Base-by-base conservation (phyloP, 1,140 invertebrate species). In the Cyclargus thomasi region DNA sequence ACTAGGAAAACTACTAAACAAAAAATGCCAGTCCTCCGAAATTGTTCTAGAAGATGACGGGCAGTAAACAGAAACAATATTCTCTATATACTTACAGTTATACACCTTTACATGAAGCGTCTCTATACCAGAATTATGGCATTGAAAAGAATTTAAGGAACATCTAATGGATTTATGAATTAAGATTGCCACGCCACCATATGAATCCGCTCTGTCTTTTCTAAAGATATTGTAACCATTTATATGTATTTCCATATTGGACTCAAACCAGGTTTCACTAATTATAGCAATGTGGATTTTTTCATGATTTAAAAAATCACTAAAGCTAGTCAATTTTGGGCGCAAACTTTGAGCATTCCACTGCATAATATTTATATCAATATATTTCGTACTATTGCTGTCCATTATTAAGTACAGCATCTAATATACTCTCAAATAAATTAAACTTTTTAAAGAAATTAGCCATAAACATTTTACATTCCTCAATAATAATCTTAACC, bases 331-430 rank as follows among this genome's bases (percentile, higher is more conserved):
- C 22, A 36, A 16, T 53, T 72, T 70, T 18, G 53, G 53, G 14
- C 53, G 36, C n/a, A 70, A 2, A 36, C 71, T 72, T 11, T 69
- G 71, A 5, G 71, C 21, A 63, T 70, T 72, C 68, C 68, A 70
- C 18, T 72, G 71, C 2, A 63, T 18, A 23, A 70, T 23, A 67
- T 70, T 68, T 11, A 72, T 29, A 4, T 35, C 16, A 20, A 63
- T 22, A 16, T 17, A 47, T 53, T 53, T 21, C 6, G 22, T 16
- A 53, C 21, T 53, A 29, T 29, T 6, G 11, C 22, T 29, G 36
- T 22, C 47, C 39, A 39, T 53, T 65, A 21, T 21, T 53, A 22
- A 53, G 47, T 14, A 3, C 22, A 53, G 47, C n/a, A 2, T 53
- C 11, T 39, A 53, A 63, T n/a, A 63, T 7, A 17, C 18, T 63